Percentiles rank a stretch among this genome's conserved stretches.
These are phyloP conservation scores for Dreissena polymorpha DNA, from an alignment of 1,140 invertebrate genomes.

Conservation along the genomic window DNA sequence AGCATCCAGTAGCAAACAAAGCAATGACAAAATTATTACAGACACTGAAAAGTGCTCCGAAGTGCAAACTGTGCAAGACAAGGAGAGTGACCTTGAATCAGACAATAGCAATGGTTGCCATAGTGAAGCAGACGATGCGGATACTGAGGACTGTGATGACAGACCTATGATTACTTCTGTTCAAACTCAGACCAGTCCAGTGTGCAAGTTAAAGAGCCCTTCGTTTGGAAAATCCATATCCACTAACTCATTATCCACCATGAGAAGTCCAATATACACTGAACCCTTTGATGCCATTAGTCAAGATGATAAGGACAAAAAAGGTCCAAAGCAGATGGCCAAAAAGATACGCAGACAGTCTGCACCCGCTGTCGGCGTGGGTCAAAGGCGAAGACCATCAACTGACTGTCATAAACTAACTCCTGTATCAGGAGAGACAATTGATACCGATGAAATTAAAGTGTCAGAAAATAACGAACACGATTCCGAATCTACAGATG, in stretches of 20 bases:
- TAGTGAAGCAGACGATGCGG: slow-evolving; percentile 37
- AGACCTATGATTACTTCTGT: slow-evolving; percentile 44
- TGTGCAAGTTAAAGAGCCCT: slow-evolving; percentile 61
- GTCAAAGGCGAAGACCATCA: slow-evolving; percentile 39
- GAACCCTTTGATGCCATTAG: slow-evolving; percentile 92
- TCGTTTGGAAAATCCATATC: slow-evolving; percentile 61
- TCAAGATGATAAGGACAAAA: slow-evolving; percentile 40
- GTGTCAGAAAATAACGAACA: not conserved
- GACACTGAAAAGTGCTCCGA: not conserved
- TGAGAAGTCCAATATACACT: slow-evolving; percentile 91
- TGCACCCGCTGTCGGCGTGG: slow-evolving; percentile 58
- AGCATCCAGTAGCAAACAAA: no score
- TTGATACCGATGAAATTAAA: slow-evolving; percentile 11
- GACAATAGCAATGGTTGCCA: slow-evolving; percentile 40
- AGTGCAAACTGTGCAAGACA: slow-evolving; percentile 33
- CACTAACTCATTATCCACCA: slow-evolving; percentile 63
- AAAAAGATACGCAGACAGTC: slow-evolving; percentile 58
- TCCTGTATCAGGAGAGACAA: slow-evolving; percentile 48
- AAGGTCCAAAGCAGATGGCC: slow-evolving; percentile 45
- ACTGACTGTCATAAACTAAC: slow-evolving; percentile 48
- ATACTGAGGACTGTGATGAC: slow-evolving; percentile 42
- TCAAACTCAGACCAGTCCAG: slow-evolving; percentile 61
- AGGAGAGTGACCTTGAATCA: slow-evolving; percentile 56
- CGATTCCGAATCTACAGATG: slow-evolving; percentile 19
- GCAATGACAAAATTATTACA: no score